phyloP scores from a whole-genome alignment of 2,888 invertebrate species.

The Dryobotodes eremita region DNA sequence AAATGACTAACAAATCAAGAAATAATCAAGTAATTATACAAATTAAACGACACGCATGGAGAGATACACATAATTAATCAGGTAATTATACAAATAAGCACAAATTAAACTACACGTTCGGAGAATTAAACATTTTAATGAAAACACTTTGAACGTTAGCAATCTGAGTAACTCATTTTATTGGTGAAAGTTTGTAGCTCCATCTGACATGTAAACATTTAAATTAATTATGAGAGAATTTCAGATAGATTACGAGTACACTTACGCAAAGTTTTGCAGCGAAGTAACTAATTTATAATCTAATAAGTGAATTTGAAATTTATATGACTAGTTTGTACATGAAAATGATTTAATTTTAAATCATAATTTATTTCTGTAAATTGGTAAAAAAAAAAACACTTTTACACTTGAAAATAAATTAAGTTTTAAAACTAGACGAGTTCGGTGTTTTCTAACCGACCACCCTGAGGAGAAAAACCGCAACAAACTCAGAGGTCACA shows the following conservation, averaged over 20 bases:
- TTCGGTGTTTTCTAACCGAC: too few species aligned
- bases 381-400: not conserved
- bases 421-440: not conserved
- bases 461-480: not conserved
- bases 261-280: constrained; percentile 40
- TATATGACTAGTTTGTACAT: constrained; percentile 7
- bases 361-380: not conserved
- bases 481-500: too few species aligned
- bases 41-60: constrained; percentile 33
- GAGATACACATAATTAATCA: constrained; percentile 11
- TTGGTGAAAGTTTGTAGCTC: constrained; percentile 30
- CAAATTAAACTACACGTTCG: constrained; percentile 22
- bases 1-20: not conserved
- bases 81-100: constrained; percentile 37
- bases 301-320: constrained; percentile 42
- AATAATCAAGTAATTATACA: constrained; percentile 20
- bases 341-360: constrained; percentile 7
- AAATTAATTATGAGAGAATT: constrained; percentile 35
- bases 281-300: constrained; percentile 13
- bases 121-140: constrained; percentile 32
- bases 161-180: constrained; percentile 20
- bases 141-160: constrained; percentile 18
- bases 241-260: constrained; percentile 5
- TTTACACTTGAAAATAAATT: not conserved
- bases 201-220: constrained; percentile 43